phyloP scores from a whole-genome alignment of 2,888 invertebrate species.

The Octodonta nipae region DNA sequence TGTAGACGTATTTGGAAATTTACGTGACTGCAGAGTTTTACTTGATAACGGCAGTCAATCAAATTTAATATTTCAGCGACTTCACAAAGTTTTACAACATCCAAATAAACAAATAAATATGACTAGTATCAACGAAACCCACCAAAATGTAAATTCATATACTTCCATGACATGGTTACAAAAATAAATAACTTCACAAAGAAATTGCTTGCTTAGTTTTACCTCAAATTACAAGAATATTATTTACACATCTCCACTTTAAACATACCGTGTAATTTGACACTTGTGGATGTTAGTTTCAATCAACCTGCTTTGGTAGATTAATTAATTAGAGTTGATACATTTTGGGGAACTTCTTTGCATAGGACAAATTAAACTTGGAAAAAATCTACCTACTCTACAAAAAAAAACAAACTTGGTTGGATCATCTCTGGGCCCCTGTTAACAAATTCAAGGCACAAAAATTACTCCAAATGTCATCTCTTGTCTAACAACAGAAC shows the following conservation, averaged over 20 bases:
- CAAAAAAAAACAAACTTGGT: slow-evolving; percentile 6
- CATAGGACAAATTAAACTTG: slow-evolving; percentile 7
- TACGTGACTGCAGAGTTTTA: neutral
- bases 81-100: neutral
- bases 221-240: neutral
- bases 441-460: too few species aligned
- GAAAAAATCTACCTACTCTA: slow-evolving; percentile 5
- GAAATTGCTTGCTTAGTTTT: neutral
- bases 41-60: neutral
- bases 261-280: neutral
- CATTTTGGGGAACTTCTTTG: slow-evolving; percentile 5
- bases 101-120: neutral
- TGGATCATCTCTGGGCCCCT: neutral
- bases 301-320: slow-evolving; percentile 4
- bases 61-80: neutral
- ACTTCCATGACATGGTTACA: neutral
- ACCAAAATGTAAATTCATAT: neutral
- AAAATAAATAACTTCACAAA: neutral
- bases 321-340: neutral
- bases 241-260: neutral
- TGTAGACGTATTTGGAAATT: neutral
- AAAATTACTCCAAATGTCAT: too few species aligned
- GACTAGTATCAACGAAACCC: neutral
- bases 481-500: too few species aligned
- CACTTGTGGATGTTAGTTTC: slow-evolving; percentile 4